Evolutionary conservation across 2,797 vertebrate genomes (phyloP), one percentile per base, ranked within the genome.

Genomic region (Clamator glandarius): DNA sequence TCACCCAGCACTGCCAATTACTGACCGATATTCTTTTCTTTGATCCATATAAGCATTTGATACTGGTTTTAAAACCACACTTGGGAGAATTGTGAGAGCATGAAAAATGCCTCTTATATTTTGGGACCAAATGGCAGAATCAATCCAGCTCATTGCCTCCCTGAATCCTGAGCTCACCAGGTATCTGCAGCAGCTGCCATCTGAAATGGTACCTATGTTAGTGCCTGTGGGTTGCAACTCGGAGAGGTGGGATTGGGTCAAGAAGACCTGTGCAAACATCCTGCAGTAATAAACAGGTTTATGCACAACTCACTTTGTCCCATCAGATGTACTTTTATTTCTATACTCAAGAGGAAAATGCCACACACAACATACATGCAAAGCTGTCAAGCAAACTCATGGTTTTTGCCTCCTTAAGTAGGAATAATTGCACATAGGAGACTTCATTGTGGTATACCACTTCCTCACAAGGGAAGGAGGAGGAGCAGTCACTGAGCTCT

Each of bases 341-440:
- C 33, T 52, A 1, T 16, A 18, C 8, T 36, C 13, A 2, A 21
- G 20, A 59, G 39, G 15, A 72, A 85, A 69, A 48, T 1, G 10
- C 6, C 73, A 48, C 3, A 21, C 59, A 17, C 15, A 24, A 18
- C 0, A 5, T 21, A 28, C 14, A n/a, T 36, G 11, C 0, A 7
- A 48, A 44, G 48, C 35, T 6, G 12, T 33, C 35, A 36, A 21
- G 8, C 21, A 46, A 41, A 59, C 13, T 0, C 3, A n/a, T 12
- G 41, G 9, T 42, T 68, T 76, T 24, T 35, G 26, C 51, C 39
- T 35, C 39, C 67, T 42, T 25, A 66, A 46, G 58, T 2, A 39
- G 66, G 15, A 72, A 31, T 26, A 51, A 46, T 52, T 29, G 29
- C 0, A 0, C 46, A 48, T 23, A 20, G 21, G 46, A 48, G 46